Conservation (phyloP, 2,888 invertebrate genomes). For the Melanostoma scalare region DNA sequence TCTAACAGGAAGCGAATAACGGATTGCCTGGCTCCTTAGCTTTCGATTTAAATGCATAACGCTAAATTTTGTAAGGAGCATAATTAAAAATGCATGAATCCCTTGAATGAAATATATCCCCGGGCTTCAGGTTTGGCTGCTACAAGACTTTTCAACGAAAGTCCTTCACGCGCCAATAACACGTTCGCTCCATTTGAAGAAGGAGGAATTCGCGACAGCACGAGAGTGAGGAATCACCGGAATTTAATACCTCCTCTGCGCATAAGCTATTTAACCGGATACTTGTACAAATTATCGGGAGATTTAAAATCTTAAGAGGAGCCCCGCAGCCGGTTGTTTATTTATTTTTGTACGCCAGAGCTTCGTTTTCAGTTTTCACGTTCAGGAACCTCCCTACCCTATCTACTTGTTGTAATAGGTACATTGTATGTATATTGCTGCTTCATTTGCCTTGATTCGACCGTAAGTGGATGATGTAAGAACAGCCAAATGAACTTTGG, state of each 20-base stretch:
- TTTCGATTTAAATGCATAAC: slow-evolving; percentile 65
- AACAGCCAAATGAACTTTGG: slow-evolving; percentile 48
- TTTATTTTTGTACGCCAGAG: slow-evolving; percentile 41
- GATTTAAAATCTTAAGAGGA: slow-evolving; percentile 49
- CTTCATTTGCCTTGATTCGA: slow-evolving; percentile 55
- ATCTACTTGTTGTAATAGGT: too few relatives aligned
- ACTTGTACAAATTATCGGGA: slow-evolving; percentile 65
- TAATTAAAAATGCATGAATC: slow-evolving; percentile 65
- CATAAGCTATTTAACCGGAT: slow-evolving; percentile 47
- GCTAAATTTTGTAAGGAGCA: slow-evolving; percentile 46
- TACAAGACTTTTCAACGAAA: slow-evolving; percentile 16
- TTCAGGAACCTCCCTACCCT: not conserved
- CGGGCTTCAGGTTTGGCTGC: slow-evolving; percentile 22
- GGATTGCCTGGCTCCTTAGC: slow-evolving; percentile 44
- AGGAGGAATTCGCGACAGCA: not conserved
- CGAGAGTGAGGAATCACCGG: not conserved
- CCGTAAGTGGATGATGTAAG: slow-evolving; percentile 47
- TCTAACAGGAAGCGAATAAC: slow-evolving; percentile 7
- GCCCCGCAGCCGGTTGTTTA: slow-evolving; percentile 42
- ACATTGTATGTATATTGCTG: slow-evolving; percentile 16
- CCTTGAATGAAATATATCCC: slow-evolving; percentile 8
- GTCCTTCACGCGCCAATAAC: not conserved
- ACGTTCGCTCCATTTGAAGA: not conserved
- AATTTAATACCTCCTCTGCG: slow-evolving; percentile 42
- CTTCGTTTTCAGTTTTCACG: not conserved